phyloP scores from a whole-genome alignment of 2,113 vertebrate species.

The Silurus asotus region DNA sequence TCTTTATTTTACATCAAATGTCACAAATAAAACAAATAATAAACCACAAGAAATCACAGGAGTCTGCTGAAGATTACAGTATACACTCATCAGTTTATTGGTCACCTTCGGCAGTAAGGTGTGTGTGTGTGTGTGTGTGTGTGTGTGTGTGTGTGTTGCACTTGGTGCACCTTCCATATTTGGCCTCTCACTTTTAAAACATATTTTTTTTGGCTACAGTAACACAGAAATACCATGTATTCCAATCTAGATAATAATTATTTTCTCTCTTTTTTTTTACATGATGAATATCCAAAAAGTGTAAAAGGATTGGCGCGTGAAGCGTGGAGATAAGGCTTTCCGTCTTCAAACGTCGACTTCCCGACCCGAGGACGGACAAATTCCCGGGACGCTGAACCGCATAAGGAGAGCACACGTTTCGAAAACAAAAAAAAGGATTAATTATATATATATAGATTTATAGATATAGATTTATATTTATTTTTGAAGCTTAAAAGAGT shows the following conservation, averaged over 20 bases:
- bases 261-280: slow-evolving; percentile 64
- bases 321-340: slow-evolving; percentile 64
- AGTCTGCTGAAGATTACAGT: slow-evolving; percentile 35
- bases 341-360: slow-evolving; percentile 29
- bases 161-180: slow-evolving; percentile 60
- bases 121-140: slow-evolving; percentile 50
- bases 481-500: slow-evolving; percentile 96
- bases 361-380: slow-evolving; percentile 20
- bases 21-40: background rate
- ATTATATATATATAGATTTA: slow-evolving; percentile 72
- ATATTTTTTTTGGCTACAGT: slow-evolving; percentile 70
- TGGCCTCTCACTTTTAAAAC: slow-evolving; percentile 60
- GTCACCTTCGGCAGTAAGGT: slow-evolving; percentile 64
- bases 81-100: slow-evolving; percentile 68
- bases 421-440: slow-evolving; percentile 71
- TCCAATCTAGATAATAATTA: slow-evolving; percentile 67
- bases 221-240: slow-evolving; percentile 70
- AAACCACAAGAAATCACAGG: slow-evolving; percentile 51
- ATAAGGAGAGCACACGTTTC: slow-evolving; percentile 80
- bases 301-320: slow-evolving; percentile 63
- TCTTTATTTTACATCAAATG: background rate
- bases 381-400: slow-evolving; percentile 50
- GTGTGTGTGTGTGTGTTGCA: slow-evolving; percentile 54
- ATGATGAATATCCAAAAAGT: slow-evolving; percentile 65
- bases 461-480: slow-evolving; percentile 92